Percentiles rank a stretch among this genome's conserved stretches.
Conservation (phyloP, 2,113 vertebrate species). For the Pyrgilauda ruficollis region DNA sequence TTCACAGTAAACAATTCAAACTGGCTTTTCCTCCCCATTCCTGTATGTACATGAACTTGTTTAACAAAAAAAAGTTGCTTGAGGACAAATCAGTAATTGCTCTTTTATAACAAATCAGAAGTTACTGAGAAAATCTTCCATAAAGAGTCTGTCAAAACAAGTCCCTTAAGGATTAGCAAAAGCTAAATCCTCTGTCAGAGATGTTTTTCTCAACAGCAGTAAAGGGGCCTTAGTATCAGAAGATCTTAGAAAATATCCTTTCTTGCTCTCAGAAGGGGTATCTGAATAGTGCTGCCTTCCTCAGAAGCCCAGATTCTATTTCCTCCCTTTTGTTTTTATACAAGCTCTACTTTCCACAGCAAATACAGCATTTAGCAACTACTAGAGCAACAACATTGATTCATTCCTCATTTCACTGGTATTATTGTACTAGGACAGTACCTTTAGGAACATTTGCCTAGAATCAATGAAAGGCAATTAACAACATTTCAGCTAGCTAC, state of each 20-base stretch:
- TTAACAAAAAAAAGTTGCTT: conserved; percentile 61
- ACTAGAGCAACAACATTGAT: background rate
- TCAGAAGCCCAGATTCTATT: conserved; percentile 6
- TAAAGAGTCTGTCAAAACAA: conserved; percentile 78
- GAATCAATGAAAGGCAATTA: background rate
- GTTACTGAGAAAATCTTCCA: conserved; percentile 67
- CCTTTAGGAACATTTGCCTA: background rate
- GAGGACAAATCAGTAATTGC: conserved; percentile 69
- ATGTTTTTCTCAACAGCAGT: conserved; percentile 63
- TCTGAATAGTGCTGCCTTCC: conserved; percentile 1
- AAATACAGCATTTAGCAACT: background rate
- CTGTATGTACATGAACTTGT: conserved; percentile 55
- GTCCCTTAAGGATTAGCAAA: conserved; percentile 74
- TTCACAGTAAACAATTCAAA: conserved; percentile 37
- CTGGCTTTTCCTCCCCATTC: background rate
- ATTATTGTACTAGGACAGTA: background rate
- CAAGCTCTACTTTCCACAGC: background rate
- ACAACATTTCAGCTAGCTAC: background rate
- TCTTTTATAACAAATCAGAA: conserved; percentile 69
- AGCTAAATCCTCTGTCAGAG: conserved; percentile 72
- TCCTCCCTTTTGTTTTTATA: background rate
- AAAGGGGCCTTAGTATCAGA: conserved; percentile 71
- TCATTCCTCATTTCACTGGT: background rate
- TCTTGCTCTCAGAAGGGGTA: background rate
- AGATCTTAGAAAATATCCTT: conserved; percentile 64